Conservation (phyloP, 2,888 invertebrate species). For the Aricia artaxerxes region DNA sequence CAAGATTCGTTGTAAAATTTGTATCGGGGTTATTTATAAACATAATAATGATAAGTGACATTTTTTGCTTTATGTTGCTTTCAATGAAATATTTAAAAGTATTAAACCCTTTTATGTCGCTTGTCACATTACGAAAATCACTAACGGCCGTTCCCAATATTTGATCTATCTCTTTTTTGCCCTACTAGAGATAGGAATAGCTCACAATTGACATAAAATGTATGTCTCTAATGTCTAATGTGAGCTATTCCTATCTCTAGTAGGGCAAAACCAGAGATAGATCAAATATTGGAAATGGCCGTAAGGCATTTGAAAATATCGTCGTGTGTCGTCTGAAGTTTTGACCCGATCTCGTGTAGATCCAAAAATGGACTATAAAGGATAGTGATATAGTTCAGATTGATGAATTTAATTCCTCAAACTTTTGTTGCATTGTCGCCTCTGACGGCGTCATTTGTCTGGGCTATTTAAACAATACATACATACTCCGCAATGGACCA, state of each 20-base stretch:
- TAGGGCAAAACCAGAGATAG: too few relatives aligned
- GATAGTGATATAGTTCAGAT: neutral
- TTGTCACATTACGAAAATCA: neutral
- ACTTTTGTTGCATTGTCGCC: slow-evolving; percentile 71
- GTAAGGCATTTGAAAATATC: neutral
- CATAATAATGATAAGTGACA: neutral
- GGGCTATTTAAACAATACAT: slow-evolving; percentile 78
- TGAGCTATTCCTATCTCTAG: too few relatives aligned
- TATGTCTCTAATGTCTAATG: too few relatives aligned
- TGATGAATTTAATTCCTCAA: slow-evolving; percentile 36
- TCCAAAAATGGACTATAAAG: slow-evolving; percentile 6
- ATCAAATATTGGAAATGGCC: too few relatives aligned
- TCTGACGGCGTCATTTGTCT: slow-evolving; percentile 77
- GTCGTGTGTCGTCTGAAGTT: neutral
- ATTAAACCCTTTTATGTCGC: slow-evolving; percentile 7
- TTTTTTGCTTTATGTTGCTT: neutral
- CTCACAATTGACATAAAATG: too few relatives aligned
- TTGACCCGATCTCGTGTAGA: neutral
- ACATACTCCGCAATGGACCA: slow-evolving; percentile 78
- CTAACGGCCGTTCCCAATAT: too few relatives aligned
- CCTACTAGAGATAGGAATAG: too few relatives aligned
- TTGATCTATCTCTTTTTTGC: too few relatives aligned
- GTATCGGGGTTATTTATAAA: neutral
- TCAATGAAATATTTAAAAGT: neutral
- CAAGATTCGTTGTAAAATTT: neutral